Base-by-base conservation (phyloP, 2,888 invertebrate species). In the Leptarthrus brevirostris region DNA sequence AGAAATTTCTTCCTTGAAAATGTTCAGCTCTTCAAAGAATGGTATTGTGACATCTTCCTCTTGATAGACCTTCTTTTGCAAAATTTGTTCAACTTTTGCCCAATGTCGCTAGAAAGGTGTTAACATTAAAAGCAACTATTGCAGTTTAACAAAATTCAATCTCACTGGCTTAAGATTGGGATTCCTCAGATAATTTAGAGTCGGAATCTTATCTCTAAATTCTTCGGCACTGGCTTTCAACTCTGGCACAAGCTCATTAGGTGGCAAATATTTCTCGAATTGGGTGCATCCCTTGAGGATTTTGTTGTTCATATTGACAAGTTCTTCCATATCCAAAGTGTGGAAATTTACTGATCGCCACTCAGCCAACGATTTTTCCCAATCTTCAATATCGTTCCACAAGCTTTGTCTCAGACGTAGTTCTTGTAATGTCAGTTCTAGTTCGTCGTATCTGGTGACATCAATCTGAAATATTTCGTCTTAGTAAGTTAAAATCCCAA, bases 251-350 rank as follows among this genome's bases (percentile, higher is more conserved):
- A 96, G 91, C 77, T 91, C 88, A 82, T 96, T 96, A 0, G 88
- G 83, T 0, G 95, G 95, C 26, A 97, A 81, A 18, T 94, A 94
- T 82, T 95, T 95, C 80, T 95, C 94, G 64, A 96, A 86, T 86
- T 91, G 93, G 81, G 87, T 88, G 80, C 90, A 90, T 82, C 90
- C 92, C 86, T 89, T 94, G 81, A 89, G 86, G 83, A 88, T 93
- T 84, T 87, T 91, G 79, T 85, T 89, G 78, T 87, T 91, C 79
- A 86, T 89, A 66, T 87, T 87, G 80, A 86, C 87, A 85, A 96
- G 89, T 0, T 93, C 91, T 16, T 94, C 94, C 0, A 93, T 88
- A 78, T 92, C 90, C 24, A 96, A 75, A 16, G 81, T 77, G 75
- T 79, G 80, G 69, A 83, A 85, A 14, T 83, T 80, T 3, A 77